Evolutionary conservation across 2,797 vertebrate species (phyloP).

Genomic region (Aphelocoma californica): DNA sequence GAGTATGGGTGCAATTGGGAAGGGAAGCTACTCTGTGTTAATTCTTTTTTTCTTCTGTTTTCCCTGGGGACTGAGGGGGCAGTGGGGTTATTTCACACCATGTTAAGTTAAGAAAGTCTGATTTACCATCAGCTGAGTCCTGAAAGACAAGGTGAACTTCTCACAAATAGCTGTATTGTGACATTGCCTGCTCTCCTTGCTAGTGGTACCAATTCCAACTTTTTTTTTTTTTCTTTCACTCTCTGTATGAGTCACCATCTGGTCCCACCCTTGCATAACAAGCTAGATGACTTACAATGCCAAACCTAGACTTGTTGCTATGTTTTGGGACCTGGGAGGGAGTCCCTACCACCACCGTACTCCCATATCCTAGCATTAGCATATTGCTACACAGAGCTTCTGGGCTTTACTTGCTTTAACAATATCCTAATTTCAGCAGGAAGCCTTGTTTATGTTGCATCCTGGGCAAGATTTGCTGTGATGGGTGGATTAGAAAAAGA

Average conservation of each 20-base stretch:
- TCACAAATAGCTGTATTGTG: conserved; percentile 7
- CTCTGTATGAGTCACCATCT: conserved; percentile 1
- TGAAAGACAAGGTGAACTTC: background rate
- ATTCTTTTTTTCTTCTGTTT: background rate
- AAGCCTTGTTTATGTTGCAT: background rate
- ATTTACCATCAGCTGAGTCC: background rate
- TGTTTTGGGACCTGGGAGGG: background rate
- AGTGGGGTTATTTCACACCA: background rate
- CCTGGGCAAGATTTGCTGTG: background rate
- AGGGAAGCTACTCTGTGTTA: background rate
- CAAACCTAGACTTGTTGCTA: background rate
- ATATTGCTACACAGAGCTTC: background rate
- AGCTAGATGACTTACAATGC: conserved; percentile 40
- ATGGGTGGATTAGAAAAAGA: background rate
- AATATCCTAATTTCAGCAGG: background rate
- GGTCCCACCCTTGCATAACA: conserved; percentile 50
- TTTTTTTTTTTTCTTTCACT: background rate
- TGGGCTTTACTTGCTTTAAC: background rate
- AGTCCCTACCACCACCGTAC: background rate
- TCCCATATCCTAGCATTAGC: background rate
- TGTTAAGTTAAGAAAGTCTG: background rate
- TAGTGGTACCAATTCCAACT: conserved; percentile 5
- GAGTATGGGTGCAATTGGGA: background rate
- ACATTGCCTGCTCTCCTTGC: background rate
- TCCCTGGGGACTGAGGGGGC: background rate